These are phyloP conservation scores for Pituophis catenifer DNA, from an alignment of 2,113 vertebrate species.

Conservation along the genomic window DNA sequence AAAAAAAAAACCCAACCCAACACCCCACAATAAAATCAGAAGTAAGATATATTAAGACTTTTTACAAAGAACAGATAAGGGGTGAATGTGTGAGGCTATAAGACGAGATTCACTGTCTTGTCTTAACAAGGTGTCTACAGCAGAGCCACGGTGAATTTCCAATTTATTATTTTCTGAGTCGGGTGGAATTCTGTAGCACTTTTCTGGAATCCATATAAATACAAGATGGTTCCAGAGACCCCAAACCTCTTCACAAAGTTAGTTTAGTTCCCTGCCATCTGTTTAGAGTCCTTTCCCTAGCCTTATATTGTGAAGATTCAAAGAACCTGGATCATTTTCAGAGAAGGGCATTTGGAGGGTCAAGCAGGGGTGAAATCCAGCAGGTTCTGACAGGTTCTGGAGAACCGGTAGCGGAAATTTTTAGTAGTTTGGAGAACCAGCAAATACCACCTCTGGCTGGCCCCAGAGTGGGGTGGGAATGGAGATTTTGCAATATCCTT, in stretches of 20 bases:
- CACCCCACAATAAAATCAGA: neutral
- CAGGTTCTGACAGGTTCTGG: no score
- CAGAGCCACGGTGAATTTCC: neutral
- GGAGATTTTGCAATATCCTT: no score
- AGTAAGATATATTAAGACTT: neutral
- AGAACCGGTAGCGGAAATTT: no score
- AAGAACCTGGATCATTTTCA: neutral
- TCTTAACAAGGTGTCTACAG: neutral
- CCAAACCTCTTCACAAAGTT: neutral
- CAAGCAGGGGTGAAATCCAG: neutral
- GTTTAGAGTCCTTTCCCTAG: neutral
- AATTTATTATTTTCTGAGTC: neutral
- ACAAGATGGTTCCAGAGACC: neutral
- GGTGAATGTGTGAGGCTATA: neutral
- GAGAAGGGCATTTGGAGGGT: neutral
- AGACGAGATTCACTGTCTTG: neutral
- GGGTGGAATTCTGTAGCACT: neutral
- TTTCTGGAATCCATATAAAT: neutral
- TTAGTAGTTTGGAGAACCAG: no score
- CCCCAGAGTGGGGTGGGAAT: no score
- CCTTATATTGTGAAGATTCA: neutral
- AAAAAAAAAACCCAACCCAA: neutral
- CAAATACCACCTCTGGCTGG: no score
- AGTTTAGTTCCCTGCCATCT: neutral
- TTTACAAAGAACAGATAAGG: neutral